Percentiles rank a stretch among this genome's conserved stretches.
Evolutionary conservation across 2,888 invertebrate species (phyloP).

Genomic region (Oscheius sp.): DNA sequence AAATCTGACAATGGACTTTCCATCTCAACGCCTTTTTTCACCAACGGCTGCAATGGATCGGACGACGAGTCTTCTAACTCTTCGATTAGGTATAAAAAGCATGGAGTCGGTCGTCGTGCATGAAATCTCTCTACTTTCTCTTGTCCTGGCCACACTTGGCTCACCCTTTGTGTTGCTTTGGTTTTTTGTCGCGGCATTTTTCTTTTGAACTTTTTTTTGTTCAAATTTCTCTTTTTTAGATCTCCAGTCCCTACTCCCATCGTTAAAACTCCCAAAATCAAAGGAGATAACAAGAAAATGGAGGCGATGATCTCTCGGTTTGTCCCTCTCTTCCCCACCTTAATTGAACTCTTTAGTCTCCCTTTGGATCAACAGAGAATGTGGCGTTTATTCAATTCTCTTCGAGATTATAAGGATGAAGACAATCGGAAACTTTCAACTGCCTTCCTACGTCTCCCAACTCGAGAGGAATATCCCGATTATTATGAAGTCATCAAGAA

Average conservation of each 20-base stretch:
- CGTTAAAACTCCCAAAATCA: not conserved
- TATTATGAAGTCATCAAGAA: constrained; percentile 96
- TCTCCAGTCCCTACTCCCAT: not conserved
- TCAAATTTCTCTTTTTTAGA: not conserved
- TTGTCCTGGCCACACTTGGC: constrained; percentile 16
- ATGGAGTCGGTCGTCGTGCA: no score
- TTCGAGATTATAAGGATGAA: constrained; percentile 87
- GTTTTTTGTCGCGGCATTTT: no score
- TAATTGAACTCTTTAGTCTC: constrained; percentile 16
- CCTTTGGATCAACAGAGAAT: constrained; percentile 75
- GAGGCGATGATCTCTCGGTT: constrained; percentile 19
- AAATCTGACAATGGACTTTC: constrained; percentile 8
- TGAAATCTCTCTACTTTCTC: not conserved
- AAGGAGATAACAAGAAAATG: constrained; percentile 21
- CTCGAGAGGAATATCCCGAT: constrained; percentile 89
- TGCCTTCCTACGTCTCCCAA: constrained; percentile 93
- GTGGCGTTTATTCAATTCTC: constrained; percentile 82
- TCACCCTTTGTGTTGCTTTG: not conserved
- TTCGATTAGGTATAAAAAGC: constrained; percentile 29
- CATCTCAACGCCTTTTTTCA: not conserved
- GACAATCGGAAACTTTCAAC: constrained; percentile 87
- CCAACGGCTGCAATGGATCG: constrained; percentile 14
- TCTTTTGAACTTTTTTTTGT: not conserved
- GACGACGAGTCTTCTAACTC: constrained; percentile 30
- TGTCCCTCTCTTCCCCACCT: not conserved